These are phyloP conservation scores for Liposcelis brunnea DNA, from an alignment of 2,888 invertebrate species.

Conservation along the genomic window DNA sequence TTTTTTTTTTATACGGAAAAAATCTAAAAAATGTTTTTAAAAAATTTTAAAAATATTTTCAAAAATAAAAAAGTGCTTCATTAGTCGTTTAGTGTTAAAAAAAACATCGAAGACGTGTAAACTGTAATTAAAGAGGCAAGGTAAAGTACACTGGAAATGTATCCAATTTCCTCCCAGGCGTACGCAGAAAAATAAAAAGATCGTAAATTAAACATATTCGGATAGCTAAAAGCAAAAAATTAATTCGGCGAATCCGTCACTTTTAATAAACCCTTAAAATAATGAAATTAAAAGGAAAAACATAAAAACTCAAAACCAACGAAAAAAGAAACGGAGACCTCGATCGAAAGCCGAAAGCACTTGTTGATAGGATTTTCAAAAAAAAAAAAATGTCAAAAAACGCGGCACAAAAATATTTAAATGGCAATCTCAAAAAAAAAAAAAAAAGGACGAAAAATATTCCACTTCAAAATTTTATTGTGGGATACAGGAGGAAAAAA, in stretches of 20 bases:
- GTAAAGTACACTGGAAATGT: neutral
- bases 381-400: slow-evolving; percentile 6
- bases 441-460: no score
- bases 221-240: slow-evolving; percentile 14
- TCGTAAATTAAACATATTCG: slow-evolving; percentile 14
- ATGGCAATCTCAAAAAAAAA: slow-evolving; percentile 10
- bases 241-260: slow-evolving; percentile 8
- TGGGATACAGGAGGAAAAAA: no score
- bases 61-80: slow-evolving; percentile 2
- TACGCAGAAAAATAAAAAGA: slow-evolving; percentile 17
- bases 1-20: no score
- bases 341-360: slow-evolving; percentile 12
- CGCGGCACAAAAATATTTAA: neutral
- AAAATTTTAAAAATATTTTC: neutral
- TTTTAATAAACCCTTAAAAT: neutral
- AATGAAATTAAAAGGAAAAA: no score
- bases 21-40: neutral
- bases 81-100: no score
- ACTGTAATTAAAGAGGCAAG: no score
- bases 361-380: slow-evolving; percentile 14
- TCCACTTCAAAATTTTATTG: no score
- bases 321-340: slow-evolving; percentile 9
- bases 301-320: slow-evolving; percentile 8
- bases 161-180: slow-evolving; percentile 4
- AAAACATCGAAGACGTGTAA: no score